Evolutionary conservation across 2,888 invertebrate genomes (phyloP), one percentile per base, ranked within the genome.

Genomic region (Meiosimyza decipiens): DNA sequence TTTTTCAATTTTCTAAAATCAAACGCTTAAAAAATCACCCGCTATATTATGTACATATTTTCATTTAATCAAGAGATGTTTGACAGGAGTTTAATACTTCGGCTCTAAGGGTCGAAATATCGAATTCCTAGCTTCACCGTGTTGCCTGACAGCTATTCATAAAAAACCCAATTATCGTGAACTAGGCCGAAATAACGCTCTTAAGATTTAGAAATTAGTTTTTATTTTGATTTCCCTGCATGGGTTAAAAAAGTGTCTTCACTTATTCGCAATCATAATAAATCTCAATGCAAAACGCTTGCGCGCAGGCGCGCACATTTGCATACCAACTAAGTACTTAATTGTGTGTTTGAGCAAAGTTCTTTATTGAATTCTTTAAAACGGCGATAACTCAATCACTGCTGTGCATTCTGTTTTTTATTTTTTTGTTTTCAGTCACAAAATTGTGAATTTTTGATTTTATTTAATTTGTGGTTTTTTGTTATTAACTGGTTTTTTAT

Each of bases 281-380:
- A 70, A 63, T 70, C 63, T 70, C 55, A 62, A 70, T 70, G 57
- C 16, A 49, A 57, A 67, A 47, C 47, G 67, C n/a, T 67, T 55
- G 18, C 49, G 70, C 70, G 70, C 70, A 70, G 70, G 63, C 70
- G 63, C 70, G 70, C 70, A 52, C 47, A 63, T 62, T 70, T 70
- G 63, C 70, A 70, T 63, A 54, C 62, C 62, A 67, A 67, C 51
- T 40, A 33, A n/a, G 60, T 60, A 33, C 33, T 28, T 60, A 33
- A 15, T 15, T 57, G 47, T 18, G 12, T 54, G 55, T 55, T 51
- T n/a, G 15, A 9, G 65, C 9, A 40, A 15, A 16, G 33, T 66
- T 49, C 47, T 22, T 67, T 55, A 16, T 13, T 55, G 49, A 47
- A 40, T 55, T 67, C 6, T 67, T 67, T 67, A 50, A 49, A 22